A percentile compares a stretch with the other conserved stretches of the same genome.
These are phyloP conservation scores for Drosophila aff. DNA, from an alignment of 1,140 invertebrate genomes.

Conservation along the genomic window DNA sequence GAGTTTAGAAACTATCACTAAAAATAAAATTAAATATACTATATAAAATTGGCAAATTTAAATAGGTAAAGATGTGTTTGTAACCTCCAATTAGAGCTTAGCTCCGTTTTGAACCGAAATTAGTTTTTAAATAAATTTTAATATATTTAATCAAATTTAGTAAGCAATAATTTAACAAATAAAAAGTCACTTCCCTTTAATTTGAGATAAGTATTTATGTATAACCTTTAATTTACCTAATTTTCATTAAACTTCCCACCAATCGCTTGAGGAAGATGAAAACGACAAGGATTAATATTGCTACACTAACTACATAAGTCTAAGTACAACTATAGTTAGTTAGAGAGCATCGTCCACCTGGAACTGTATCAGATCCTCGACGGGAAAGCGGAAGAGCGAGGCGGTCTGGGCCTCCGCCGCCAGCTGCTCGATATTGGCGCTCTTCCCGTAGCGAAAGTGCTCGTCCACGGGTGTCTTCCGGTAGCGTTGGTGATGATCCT, in stretches of 20 bases:
- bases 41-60: too few relatives aligned
- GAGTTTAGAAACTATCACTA: not conserved
- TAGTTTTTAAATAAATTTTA: not conserved
- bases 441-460: conserved; percentile 60
- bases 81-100: too few relatives aligned
- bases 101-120: not conserved
- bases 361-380: conserved; percentile 82
- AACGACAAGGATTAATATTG: conserved; percentile 1
- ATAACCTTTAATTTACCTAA: conserved; percentile 17
- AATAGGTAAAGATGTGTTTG: not conserved
- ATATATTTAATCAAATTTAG: not conserved
- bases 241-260: not conserved
- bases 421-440: conserved; percentile 71
- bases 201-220: conserved; percentile 16
- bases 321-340: conserved; percentile 43
- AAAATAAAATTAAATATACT: not conserved
- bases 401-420: conserved; percentile 77
- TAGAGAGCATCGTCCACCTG: conserved; percentile 80
- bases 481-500: conserved; percentile 26
- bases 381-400: conserved; percentile 79
- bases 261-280: not conserved
- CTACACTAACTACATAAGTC: conserved; percentile 26
- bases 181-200: not conserved
- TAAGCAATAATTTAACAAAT: not conserved
- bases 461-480: conserved; percentile 38